phyloP scores from a whole-genome alignment of 1,140 invertebrate genomes.

The Saxidomus purpurata region DNA sequence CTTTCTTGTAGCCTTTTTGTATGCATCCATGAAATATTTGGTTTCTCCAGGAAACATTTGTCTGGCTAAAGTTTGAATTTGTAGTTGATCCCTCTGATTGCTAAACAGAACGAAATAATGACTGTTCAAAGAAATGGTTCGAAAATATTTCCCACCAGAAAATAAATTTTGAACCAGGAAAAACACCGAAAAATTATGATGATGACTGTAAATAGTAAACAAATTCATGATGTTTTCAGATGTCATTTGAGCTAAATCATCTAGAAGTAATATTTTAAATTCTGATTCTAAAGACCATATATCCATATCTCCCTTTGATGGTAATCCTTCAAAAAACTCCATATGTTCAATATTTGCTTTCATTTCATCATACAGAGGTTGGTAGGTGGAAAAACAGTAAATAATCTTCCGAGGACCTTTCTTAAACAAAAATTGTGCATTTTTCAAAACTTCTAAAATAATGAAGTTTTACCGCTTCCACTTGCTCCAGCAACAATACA shows the following conservation, averaged over 20 bases:
- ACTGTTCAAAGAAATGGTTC: constrained; percentile 36
- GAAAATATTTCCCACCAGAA: constrained; percentile 52
- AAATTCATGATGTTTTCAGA: constrained; percentile 50
- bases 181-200: constrained; percentile 31
- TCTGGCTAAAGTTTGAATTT: constrained; percentile 67
- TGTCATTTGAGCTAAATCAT: constrained; percentile 49
- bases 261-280: constrained; percentile 46
- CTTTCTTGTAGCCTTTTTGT: constrained; percentile 51
- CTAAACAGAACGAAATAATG: constrained; percentile 66
- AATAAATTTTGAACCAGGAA: constrained; percentile 54
- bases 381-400: constrained; percentile 27
- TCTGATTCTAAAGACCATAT: constrained; percentile 33
- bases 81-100: constrained; percentile 66
- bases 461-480: constrained; percentile 46
- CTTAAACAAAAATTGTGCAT: constrained; percentile 39
- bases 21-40: constrained; percentile 68
- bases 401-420: constrained; percentile 14
- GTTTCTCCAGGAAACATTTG: constrained; percentile 67
- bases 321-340: constrained; percentile 55
- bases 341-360: constrained; percentile 7
- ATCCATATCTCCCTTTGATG: constrained; percentile 50
- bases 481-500: constrained; percentile 52
- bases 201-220: constrained; percentile 46
- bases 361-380: constrained; percentile 50
- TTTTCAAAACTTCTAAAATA: constrained; percentile 19